phyloP scores from a whole-genome alignment of 2,888 invertebrate genomes.

The Drosophila kanekoi region DNA sequence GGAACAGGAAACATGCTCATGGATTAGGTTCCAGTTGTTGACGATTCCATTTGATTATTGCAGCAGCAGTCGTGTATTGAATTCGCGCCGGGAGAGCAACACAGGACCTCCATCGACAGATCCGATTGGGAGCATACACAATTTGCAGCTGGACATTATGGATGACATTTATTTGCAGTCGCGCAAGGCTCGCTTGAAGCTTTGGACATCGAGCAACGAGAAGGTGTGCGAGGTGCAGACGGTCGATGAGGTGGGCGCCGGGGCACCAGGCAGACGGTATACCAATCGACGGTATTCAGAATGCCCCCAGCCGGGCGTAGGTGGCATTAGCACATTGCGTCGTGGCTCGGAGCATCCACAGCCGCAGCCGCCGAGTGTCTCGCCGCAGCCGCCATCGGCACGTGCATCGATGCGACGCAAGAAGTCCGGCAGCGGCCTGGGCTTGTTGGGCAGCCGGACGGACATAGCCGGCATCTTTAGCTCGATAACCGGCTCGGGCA shows the following conservation, averaged over 20 bases:
- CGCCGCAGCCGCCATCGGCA: slow-evolving; percentile 76
- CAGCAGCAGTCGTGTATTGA: slow-evolving; percentile 83
- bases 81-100: slow-evolving; percentile 84
- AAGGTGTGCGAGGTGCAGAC: slow-evolving; percentile 93
- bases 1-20: no score
- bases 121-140: slow-evolving; percentile 91
- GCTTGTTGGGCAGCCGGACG: slow-evolving; percentile 92
- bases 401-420: slow-evolving; percentile 80
- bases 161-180: slow-evolving; percentile 92
- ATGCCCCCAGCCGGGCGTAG: slow-evolving; percentile 85
- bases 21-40: neutral
- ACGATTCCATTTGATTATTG: slow-evolving; percentile 70
- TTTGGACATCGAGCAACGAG: slow-evolving; percentile 93
- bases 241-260: slow-evolving; percentile 88
- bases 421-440: slow-evolving; percentile 84
- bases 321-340: slow-evolving; percentile 83
- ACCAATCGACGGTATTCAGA: slow-evolving; percentile 90
- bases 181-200: slow-evolving; percentile 92
- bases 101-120: slow-evolving; percentile 90
- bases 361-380: slow-evolving; percentile 85
- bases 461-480: slow-evolving; percentile 91
- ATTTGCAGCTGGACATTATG: slow-evolving; percentile 94
- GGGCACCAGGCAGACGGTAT: slow-evolving; percentile 87
- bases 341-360: slow-evolving; percentile 92
- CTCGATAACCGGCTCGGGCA: slow-evolving; percentile 87